Evolutionary conservation across 2,113 vertebrate genomes (phyloP).

Genomic region (Hippoglossus stenolepis): DNA sequence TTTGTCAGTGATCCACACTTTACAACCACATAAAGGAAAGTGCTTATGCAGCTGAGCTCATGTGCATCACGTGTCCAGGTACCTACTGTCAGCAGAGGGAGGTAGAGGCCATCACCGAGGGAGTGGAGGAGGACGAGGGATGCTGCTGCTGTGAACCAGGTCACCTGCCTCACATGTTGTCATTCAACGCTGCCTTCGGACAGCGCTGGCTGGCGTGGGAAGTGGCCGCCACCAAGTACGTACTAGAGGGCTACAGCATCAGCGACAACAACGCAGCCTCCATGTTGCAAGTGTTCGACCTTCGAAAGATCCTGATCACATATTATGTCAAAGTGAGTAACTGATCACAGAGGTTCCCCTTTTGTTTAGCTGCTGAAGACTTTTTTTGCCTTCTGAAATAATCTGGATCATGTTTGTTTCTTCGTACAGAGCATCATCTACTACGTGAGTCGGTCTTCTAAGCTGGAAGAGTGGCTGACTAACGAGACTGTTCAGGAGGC

Average conservation of each 20-base stretch:
- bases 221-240: conserved; percentile 92
- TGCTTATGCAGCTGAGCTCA: background rate
- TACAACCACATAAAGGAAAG: background rate
- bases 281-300: conserved; percentile 93
- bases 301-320: conserved; percentile 93
- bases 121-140: conserved; percentile 92
- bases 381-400: background rate
- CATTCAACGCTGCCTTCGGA: conserved; percentile 93
- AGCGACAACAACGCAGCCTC: conserved; percentile 93
- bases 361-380: background rate
- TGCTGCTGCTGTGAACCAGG: conserved; percentile 94
- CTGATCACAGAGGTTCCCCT: background rate
- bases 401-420: background rate
- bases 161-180: conserved; percentile 90
- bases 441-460: conserved; percentile 88
- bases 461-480: conserved; percentile 90
- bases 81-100: conserved; percentile 95
- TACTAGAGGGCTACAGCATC: conserved; percentile 94
- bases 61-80: conserved; percentile 73
- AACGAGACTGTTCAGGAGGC: conserved; percentile 86
- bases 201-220: conserved; percentile 96
- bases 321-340: conserved; percentile 90
- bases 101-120: conserved; percentile 94
- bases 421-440: conserved; percentile 90
- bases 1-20: too few species aligned